phyloP scores from a whole-genome alignment of 1,140 invertebrate genomes.

The Cotesia glomerata region DNA sequence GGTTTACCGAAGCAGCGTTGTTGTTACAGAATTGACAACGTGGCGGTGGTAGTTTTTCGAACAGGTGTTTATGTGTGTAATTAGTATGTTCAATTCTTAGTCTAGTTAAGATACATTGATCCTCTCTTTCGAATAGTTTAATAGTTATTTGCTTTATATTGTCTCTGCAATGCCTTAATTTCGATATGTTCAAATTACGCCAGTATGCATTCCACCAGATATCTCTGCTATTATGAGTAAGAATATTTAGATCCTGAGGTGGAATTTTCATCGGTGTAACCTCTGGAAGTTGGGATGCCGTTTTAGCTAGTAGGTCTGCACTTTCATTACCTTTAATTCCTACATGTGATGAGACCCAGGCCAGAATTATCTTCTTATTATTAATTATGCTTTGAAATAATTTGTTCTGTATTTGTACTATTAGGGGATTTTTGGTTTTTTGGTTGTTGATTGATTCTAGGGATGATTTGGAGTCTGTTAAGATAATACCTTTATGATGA shows the following conservation, averaged over 20 bases:
- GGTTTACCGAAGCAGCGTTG: no score
- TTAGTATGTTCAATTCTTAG: no score
- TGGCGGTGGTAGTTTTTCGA: no score
- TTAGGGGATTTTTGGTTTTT: background rate
- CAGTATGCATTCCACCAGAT: no score
- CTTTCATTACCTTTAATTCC: background rate
- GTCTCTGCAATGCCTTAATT: no score
- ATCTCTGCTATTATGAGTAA: no score
- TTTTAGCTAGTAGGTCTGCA: background rate
- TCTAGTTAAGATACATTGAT: no score
- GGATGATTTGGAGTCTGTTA: constrained; percentile 10
- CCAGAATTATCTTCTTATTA: background rate
- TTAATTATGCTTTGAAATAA: background rate
- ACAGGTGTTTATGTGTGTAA: no score
- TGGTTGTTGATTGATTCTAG: background rate
- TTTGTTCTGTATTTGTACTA: background rate
- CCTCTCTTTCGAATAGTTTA: no score
- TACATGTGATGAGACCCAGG: background rate
- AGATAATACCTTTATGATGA: background rate
- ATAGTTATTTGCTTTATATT: no score
- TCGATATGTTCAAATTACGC: no score
- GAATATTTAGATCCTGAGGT: background rate
- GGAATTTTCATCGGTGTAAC: background rate
- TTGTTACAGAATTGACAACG: no score
- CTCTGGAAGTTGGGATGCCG: background rate